phyloP scores from a whole-genome alignment of 2,113 vertebrate species.

The Coptodon rendalli region DNA sequence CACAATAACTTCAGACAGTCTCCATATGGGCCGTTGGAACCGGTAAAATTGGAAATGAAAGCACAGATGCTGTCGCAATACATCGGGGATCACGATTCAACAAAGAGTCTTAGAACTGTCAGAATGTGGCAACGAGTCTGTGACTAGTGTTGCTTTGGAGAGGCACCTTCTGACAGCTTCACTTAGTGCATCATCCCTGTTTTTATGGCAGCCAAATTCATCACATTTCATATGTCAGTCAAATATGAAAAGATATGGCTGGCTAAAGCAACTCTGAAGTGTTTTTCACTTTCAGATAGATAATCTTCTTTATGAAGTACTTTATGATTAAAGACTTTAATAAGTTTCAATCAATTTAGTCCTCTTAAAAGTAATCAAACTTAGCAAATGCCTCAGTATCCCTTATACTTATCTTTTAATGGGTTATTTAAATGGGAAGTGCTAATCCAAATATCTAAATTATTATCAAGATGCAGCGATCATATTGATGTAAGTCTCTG shows the following conservation, averaged over 20 bases:
- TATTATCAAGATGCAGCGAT: constrained; percentile 55
- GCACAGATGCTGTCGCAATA: constrained; percentile 66
- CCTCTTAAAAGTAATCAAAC: constrained; percentile 51
- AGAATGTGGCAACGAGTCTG: constrained; percentile 40
- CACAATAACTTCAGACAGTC: constrained; percentile 59
- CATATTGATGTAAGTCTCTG: constrained; percentile 33
- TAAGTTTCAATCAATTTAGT: constrained; percentile 48
- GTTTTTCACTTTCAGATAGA: constrained; percentile 33
- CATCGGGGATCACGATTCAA: constrained; percentile 62
- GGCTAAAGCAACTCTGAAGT: constrained; percentile 17
- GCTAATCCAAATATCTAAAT: constrained; percentile 70
- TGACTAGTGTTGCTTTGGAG: constrained; percentile 5
- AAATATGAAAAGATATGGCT: not conserved
- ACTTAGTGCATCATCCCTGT: constrained; percentile 16
- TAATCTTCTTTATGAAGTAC: constrained; percentile 45
- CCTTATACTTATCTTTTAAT: constrained; percentile 65
- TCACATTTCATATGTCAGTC: constrained; percentile 46
- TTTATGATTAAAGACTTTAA: constrained; percentile 53
- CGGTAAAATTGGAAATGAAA: constrained; percentile 63
- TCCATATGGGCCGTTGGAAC: constrained; percentile 58
- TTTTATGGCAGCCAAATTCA: constrained; percentile 27
- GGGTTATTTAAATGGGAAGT: constrained; percentile 47
- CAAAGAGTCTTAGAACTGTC: constrained; percentile 61
- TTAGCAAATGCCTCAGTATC: constrained; percentile 22
- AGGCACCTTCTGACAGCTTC: constrained; percentile 27